Conservation (phyloP, 2,113 vertebrate species). For the Trematocara nigrifrons region DNA sequence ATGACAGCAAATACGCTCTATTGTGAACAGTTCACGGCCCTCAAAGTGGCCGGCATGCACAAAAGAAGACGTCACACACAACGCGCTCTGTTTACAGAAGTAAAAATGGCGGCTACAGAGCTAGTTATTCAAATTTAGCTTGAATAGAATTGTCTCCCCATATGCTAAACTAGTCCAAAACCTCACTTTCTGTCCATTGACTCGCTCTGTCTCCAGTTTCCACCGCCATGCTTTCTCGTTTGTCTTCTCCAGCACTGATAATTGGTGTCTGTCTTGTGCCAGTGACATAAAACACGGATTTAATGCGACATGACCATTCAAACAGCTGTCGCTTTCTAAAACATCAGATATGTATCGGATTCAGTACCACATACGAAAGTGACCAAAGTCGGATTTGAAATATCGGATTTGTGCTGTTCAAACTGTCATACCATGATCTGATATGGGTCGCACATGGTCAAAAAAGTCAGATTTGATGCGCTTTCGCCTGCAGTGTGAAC, state of each 20-base stretch:
- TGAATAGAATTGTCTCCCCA: neutral
- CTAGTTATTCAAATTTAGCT: neutral
- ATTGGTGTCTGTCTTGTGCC: neutral
- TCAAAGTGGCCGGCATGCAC: accelerated
- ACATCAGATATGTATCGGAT: neutral
- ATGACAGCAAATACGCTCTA: neutral
- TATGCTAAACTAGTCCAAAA: neutral
- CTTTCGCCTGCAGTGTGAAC: accelerated
- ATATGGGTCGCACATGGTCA: neutral
- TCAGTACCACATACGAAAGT: neutral
- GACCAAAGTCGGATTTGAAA: neutral
- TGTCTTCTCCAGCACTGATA: neutral
- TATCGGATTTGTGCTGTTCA: neutral
- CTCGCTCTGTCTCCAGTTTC: neutral
- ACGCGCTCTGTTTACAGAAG: accelerated
- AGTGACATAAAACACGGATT: no score
- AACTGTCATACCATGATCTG: neutral
- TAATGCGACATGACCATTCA: no score
- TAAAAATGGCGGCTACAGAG: neutral
- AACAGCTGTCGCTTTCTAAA: no score
- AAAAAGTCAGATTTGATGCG: neutral
- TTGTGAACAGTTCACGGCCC: accelerated
- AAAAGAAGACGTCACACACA: accelerated
- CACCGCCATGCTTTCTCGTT: accelerated
- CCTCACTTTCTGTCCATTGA: neutral